phyloP scores from a whole-genome alignment of 2,113 vertebrate species.

The Gallinago jamesoni region DNA sequence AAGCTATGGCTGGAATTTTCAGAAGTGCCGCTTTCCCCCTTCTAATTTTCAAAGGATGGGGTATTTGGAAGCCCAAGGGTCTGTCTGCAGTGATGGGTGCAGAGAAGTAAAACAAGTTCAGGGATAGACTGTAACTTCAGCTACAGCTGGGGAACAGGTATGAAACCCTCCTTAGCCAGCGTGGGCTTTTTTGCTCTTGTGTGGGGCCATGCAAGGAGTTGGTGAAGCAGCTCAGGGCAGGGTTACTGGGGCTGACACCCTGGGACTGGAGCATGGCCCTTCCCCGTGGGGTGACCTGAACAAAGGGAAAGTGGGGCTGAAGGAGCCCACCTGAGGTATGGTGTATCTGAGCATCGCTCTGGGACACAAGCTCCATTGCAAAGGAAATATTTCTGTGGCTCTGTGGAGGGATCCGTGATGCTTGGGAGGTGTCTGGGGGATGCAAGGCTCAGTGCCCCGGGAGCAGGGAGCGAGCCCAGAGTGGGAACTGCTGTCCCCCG shows the following conservation, averaged over 20 bases:
- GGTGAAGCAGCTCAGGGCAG: neutral
- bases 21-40: neutral
- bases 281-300: fast-evolving
- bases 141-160: neutral
- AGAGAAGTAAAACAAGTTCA: neutral
- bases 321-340: fast-evolving
- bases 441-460: fast-evolving
- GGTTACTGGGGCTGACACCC: fast-evolving
- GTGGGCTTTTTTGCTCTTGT: neutral
- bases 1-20: neutral
- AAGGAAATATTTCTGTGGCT: neutral
- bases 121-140: neutral
- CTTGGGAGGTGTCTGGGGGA: fast-evolving
- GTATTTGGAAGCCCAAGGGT: neutral
- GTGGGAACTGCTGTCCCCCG: neutral
- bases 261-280: neutral
- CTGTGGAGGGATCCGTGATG: neutral
- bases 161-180: neutral
- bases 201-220: neutral
- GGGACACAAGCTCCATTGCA: neutral
- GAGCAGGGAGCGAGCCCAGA: neutral
- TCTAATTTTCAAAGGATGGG: neutral
- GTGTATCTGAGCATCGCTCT: neutral
- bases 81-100: neutral
- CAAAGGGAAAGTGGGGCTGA: neutral